A percentile compares a stretch with the other conserved stretches of the same genome.
Evolutionary conservation across 2,888 invertebrate species (phyloP).

Genomic region (Heliconius ismenius): DNA sequence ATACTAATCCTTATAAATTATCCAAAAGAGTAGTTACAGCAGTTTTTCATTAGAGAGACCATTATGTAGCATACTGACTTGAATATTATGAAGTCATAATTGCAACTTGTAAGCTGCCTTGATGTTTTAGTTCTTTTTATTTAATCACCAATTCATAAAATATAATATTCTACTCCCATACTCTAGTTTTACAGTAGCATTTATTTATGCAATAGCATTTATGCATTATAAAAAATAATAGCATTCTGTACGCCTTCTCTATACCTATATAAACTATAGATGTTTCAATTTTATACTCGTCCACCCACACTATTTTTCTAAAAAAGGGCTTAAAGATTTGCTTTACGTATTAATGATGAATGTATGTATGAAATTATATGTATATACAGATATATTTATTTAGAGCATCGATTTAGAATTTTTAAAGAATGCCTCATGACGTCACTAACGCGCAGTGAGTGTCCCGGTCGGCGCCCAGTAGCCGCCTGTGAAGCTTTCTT

Average conservation of each 20-base stretch:
- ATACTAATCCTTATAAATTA: not conserved
- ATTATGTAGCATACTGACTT: not conserved
- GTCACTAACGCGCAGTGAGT: constrained; percentile 57
- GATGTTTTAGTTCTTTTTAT: constrained; percentile 1
- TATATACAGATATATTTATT: no score
- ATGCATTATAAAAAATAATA: no score
- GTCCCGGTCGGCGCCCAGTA: constrained; percentile 70
- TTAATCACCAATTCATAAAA: constrained; percentile 19
- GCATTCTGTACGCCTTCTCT: no score
- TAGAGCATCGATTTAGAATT: not conserved
- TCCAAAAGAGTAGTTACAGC: not conserved
- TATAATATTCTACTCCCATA: not conserved
- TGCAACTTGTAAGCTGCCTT: not conserved
- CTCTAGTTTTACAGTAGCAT: not conserved
- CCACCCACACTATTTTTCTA: no score
- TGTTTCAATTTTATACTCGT: no score
- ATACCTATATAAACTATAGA: no score
- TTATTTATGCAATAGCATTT: no score
- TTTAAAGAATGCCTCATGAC: constrained; percentile 44
- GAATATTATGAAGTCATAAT: not conserved
- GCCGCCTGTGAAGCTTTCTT: constrained; percentile 74
- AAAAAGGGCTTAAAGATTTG: no score
- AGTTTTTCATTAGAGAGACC: not conserved
- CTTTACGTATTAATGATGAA: no score
- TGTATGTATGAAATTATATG: no score